Evolutionary conservation across 2,113 vertebrate species (phyloP), one percentile per base, ranked within the genome.

Genomic region (Gavia stellata): DNA sequence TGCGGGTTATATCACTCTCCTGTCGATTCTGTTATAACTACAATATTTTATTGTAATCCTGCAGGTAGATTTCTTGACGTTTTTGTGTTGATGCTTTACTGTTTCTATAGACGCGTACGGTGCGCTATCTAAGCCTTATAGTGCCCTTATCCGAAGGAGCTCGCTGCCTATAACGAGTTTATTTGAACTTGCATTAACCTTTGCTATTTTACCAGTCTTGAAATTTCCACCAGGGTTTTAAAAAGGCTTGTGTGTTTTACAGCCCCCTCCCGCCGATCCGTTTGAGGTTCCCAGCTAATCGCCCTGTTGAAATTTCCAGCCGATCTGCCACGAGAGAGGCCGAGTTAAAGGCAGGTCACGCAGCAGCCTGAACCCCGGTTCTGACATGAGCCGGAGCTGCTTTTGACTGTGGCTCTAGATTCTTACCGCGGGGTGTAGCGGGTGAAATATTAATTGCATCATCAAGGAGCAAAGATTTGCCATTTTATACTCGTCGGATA

Each of bases 401-500:
- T 49, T 63, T 24, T 17, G 11, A 9, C 26, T 33, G 4, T 23
- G 36, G 38, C 50, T n/a, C 38, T 31, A 19, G 26, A 12, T 23
- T 49, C 81, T 49, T 12, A 49, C 23, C 53, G 1, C 0, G 10
- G 49, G 34, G 21, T 29, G 1, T 34, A 49, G 16, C 14, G 12
- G 59, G 4, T 72, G 47, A 50, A 65, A 36, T 29, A 21, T 56
- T 56, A 36, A 74, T 50, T 36, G 14, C 47, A 6, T 61, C 52
- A 17, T 36, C 38, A 9, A 26, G 44, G 71, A 47, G 34, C 9
- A 7, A n/a, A 45, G 72, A n/a, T 56, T 40, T 34, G 28, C 74
- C 5, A 0, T 17, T 40, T 31, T 6, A 11, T 18, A 5, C 49
- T 55, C 11, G 1, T 19, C 58, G 13, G 62, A 13, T 33, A 1